These are phyloP conservation scores for Phenganax subtilis DNA, from an alignment of 92 coral and sea anemone species.

Conservation along the genomic window DNA sequence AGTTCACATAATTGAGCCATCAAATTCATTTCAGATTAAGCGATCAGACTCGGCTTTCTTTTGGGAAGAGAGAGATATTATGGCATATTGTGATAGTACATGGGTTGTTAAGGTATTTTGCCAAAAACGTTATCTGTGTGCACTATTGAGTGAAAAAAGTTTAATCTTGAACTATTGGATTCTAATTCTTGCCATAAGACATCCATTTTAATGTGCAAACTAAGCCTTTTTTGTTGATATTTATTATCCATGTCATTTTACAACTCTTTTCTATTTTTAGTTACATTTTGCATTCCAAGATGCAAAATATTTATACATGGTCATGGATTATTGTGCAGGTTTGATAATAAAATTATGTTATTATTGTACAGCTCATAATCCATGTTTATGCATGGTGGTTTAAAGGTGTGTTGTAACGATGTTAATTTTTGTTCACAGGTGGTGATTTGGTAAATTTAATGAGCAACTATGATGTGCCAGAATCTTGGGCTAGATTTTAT, in stretches of 20 bases:
- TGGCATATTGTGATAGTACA: slow-evolving; percentile 88
- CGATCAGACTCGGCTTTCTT: slow-evolving; percentile 99
- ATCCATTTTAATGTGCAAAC: background rate
- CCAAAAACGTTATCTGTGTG: too few relatives aligned
- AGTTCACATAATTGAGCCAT: background rate
- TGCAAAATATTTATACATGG: slow-evolving; percentile 92
- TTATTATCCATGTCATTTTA: background rate
- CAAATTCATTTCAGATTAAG: slow-evolving; percentile 59
- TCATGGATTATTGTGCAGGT: slow-evolving; percentile 99
- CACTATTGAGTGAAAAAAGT: too few relatives aligned
- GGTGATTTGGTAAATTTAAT: slow-evolving; percentile 95
- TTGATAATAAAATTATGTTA: background rate
- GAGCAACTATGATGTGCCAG: slow-evolving; percentile 99
- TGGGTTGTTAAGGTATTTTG: slow-evolving; percentile 86
- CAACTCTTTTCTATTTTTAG: slow-evolving; percentile 40
- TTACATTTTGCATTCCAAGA: slow-evolving; percentile 98
- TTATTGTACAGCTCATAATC: background rate
- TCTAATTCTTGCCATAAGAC: too few relatives aligned
- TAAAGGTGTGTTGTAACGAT: background rate
- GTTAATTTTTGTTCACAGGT: slow-evolving; percentile 40
- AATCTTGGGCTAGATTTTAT: slow-evolving; percentile 97
- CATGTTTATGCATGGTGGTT: background rate
- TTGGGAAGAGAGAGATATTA: slow-evolving; percentile 98
- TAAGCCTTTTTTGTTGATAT: background rate
- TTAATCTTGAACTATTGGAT: too few relatives aligned